A percentile compares a stretch with the other conserved stretches of the same genome.
These are phyloP conservation scores for Acropternis orthonyx DNA, from an alignment of 2,797 vertebrate genomes.

Conservation along the genomic window DNA sequence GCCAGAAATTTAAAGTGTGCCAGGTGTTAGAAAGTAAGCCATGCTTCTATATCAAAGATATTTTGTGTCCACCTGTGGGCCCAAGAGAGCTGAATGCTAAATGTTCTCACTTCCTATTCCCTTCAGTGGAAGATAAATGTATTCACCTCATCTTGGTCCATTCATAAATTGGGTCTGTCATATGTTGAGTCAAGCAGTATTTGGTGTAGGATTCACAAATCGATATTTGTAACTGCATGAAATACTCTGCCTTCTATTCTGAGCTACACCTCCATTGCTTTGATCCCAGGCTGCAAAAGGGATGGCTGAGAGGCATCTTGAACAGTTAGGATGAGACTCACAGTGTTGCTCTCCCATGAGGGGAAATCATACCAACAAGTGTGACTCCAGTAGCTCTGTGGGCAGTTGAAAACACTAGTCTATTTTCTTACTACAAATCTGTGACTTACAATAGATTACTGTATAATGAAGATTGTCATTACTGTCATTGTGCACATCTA, in stretches of 20 bases:
- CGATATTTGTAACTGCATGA: background rate
- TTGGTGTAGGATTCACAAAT: background rate
- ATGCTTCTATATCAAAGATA: background rate
- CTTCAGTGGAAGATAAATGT: background rate
- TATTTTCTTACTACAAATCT: background rate
- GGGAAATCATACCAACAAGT: background rate
- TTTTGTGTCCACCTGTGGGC: background rate
- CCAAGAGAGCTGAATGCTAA: background rate
- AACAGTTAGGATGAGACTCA: background rate
- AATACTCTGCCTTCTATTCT: background rate
- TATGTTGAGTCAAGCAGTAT: background rate
- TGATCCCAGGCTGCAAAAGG: background rate
- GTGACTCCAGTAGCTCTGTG: background rate
- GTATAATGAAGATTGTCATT: background rate
- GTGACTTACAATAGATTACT: background rate
- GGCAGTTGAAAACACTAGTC: background rate
- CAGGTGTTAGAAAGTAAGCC: background rate
- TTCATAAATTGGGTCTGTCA: background rate
- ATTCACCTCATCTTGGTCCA: background rate
- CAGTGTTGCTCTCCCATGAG: rapidly evolving
- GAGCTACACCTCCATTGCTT: background rate
- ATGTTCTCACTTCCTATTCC: background rate
- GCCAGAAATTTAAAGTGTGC: background rate
- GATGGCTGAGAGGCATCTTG: background rate
- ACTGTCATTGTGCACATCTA: background rate